phyloP scores from a whole-genome alignment of 2,888 invertebrate genomes.

The Aphidoletes aphidimyza region DNA sequence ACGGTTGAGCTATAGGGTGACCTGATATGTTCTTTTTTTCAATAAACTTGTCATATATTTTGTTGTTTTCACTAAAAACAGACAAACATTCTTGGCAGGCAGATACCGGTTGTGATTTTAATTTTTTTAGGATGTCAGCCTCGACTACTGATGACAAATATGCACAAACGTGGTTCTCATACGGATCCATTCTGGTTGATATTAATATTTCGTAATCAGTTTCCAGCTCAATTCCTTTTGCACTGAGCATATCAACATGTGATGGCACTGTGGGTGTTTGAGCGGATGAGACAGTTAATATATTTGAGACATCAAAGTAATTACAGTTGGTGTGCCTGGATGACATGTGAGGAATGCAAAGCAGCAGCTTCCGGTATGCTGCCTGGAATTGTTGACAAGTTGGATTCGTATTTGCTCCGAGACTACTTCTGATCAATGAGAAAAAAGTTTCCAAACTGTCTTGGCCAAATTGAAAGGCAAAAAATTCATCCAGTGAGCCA shows the following conservation, averaged over 20 bases:
- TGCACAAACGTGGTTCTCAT: background rate
- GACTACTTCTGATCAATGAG: slow-evolving; percentile 10
- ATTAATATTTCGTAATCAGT: background rate
- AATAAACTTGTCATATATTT: background rate
- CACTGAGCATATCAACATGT: background rate
- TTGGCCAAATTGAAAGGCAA: background rate
- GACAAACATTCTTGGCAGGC: background rate
- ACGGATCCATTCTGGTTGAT: background rate
- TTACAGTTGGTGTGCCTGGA: background rate
- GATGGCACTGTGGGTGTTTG: background rate
- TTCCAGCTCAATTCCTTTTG: background rate
- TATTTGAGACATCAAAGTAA: background rate
- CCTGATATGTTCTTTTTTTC: background rate
- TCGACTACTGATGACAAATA: background rate
- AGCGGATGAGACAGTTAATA: background rate
- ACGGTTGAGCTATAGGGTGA: background rate
- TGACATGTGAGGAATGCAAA: slow-evolving; percentile 4
- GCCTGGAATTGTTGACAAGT: background rate
- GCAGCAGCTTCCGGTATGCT: background rate
- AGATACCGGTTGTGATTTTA: background rate
- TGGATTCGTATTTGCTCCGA: background rate
- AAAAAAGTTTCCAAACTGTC: slow-evolving; percentile 1
- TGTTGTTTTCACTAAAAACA: background rate
- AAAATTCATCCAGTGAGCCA: background rate
- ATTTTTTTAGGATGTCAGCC: background rate